Percentiles rank a stretch among this genome's conserved stretches.
phyloP scores from a whole-genome alignment of 2,888 invertebrate species.

The Drosophila colorata region DNA sequence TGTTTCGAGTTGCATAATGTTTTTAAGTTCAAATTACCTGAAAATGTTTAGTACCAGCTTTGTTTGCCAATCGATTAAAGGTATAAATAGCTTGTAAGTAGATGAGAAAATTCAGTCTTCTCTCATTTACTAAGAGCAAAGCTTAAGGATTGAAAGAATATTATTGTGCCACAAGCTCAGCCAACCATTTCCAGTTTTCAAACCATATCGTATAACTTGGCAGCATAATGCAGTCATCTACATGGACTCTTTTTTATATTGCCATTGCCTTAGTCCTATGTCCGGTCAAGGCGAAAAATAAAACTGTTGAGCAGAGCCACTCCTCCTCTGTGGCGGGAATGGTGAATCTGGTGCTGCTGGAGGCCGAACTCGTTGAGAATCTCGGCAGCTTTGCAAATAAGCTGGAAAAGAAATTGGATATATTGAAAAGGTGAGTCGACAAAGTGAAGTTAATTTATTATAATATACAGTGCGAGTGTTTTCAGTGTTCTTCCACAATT shows the following conservation, averaged over 20 bases:
- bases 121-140: too few species aligned
- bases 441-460: too few species aligned
- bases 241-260: neutral
- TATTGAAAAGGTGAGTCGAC: constrained; percentile 59
- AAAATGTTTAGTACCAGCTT: neutral
- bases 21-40: neutral
- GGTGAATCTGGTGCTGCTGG: constrained; percentile 68
- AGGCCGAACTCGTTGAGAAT: constrained; percentile 64
- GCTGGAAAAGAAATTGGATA: constrained; percentile 67
- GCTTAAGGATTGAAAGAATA: too few species aligned
- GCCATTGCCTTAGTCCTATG: constrained; percentile 46
- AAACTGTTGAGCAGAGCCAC: constrained; percentile 45
- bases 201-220: too few species aligned
- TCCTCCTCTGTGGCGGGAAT: constrained; percentile 72
- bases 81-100: neutral
- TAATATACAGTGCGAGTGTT: too few species aligned
- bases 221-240: neutral
- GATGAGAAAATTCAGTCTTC: neutral
- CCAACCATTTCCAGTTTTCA: too few species aligned
- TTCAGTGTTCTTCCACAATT: constrained; percentile 56
- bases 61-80: neutral
- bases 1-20: too few species aligned
- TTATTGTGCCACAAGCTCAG: too few species aligned
- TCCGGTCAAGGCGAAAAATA: constrained; percentile 23
- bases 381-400: constrained; percentile 67